These are phyloP conservation scores for Pelodiscus sinensis DNA, from an alignment of 2,113 vertebrate species.

Conservation along the genomic window DNA sequence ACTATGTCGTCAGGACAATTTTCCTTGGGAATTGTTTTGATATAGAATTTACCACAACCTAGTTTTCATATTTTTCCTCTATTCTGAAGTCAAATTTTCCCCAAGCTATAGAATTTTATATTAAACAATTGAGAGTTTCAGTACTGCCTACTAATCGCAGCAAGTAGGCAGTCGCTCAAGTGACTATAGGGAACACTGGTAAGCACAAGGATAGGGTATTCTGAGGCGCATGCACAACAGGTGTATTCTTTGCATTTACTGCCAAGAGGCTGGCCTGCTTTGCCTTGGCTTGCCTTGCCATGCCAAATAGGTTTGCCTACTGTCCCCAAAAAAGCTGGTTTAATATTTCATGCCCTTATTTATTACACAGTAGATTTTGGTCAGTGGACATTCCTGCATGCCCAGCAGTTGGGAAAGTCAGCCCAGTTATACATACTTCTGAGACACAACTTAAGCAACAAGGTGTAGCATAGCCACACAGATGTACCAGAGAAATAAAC, in stretches of 20 bases:
- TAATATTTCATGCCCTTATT: not conserved
- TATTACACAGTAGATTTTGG: not conserved
- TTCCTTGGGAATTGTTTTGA: not conserved
- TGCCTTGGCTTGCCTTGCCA: too few relatives aligned
- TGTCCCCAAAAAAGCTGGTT: not conserved
- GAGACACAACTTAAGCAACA: not conserved
- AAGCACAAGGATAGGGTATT: not conserved
- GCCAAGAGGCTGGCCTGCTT: not conserved
- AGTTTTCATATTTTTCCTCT: not conserved
- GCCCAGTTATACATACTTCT: not conserved
- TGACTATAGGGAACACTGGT: not conserved
- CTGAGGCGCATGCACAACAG: not conserved
- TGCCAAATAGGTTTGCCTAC: not conserved
- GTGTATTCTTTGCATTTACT: not conserved
- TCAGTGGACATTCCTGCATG: not conserved
- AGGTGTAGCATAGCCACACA: not conserved
- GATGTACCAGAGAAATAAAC: not conserved
- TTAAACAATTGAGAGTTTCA: not conserved
- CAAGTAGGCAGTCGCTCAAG: not conserved
- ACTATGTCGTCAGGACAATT: not conserved
- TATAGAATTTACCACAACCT: not conserved
- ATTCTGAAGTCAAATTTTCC: not conserved
- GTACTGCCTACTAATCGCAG: not conserved
- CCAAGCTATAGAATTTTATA: not conserved
- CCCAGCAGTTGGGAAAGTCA: not conserved